These are phyloP conservation scores for Parnassius apollo DNA, from an alignment of 2,888 invertebrate genomes.

Conservation along the genomic window DNA sequence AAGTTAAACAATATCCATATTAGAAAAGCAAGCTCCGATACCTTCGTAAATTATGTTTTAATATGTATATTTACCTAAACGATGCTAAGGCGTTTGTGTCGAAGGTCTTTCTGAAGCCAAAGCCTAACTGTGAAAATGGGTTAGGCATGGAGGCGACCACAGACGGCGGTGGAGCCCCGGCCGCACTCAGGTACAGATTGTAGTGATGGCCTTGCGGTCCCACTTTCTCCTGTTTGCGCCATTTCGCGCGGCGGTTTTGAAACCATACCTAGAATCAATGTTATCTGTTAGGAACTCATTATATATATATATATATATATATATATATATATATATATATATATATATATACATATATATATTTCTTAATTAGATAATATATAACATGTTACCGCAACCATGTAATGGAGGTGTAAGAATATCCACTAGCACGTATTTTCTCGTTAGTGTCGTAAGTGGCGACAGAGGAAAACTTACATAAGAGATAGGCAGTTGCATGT, in stretches of 20 bases:
- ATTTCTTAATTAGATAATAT: too few relatives aligned
- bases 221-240: conserved; percentile 96
- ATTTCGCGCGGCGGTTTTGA: conserved; percentile 95
- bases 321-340: too few relatives aligned
- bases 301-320: too few relatives aligned
- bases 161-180: conserved; percentile 84
- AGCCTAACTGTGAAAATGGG: conserved; percentile 89
- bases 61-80: conserved; percentile 78
- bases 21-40: not conserved
- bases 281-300: not conserved
- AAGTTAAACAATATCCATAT: not conserved
- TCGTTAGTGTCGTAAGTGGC: too few relatives aligned
- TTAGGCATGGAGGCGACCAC: conserved; percentile 89
- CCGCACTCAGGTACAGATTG: conserved; percentile 87
- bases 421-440: too few relatives aligned
- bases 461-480: too few relatives aligned
- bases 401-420: too few relatives aligned
- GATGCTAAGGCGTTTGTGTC: conserved; percentile 85
- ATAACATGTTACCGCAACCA: too few relatives aligned
- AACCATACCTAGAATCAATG: conserved; percentile 91
- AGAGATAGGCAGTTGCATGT: too few relatives aligned
- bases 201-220: conserved; percentile 95
- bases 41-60: not conserved
- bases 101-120: conserved; percentile 87
- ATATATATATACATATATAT: too few relatives aligned